Evolutionary conservation across 2,797 vertebrate genomes (phyloP).

Genomic region (Cossypha heuglini): DNA sequence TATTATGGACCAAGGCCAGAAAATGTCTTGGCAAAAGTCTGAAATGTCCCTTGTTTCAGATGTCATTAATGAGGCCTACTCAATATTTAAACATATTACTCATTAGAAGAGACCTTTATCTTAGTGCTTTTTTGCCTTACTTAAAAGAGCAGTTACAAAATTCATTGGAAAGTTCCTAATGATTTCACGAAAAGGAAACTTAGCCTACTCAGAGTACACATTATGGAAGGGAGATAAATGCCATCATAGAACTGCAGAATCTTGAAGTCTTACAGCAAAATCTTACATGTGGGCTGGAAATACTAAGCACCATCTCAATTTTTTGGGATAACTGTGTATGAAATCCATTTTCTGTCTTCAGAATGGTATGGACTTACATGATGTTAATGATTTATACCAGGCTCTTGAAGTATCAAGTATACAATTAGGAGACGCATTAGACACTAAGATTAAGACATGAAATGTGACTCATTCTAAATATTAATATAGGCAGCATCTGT

Average conservation of each 20-base stretch:
- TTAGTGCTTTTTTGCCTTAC: neutral
- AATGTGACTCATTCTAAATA: neutral
- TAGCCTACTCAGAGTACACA: neutral
- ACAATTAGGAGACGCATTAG: neutral
- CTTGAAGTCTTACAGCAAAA: neutral
- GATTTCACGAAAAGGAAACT: neutral
- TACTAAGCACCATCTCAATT: neutral
- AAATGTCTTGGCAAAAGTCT: neutral
- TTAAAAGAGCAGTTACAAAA: neutral
- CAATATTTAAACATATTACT: neutral
- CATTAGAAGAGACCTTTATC: neutral
- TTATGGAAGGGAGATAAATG: neutral
- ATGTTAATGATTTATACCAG: neutral
- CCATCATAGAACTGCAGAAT: neutral
- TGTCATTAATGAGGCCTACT: neutral
- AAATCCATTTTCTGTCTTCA: neutral
- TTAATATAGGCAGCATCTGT: neutral
- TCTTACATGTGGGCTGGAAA: neutral
- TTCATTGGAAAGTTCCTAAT: neutral
- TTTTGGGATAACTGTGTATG: neutral
- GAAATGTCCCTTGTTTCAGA: neutral
- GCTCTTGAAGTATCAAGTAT: neutral
- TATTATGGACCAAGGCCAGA: neutral
- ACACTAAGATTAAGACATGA: neutral
- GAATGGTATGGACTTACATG: neutral